Evolutionary conservation across 2,888 invertebrate genomes (phyloP).

Genomic region (Temnothorax unifasciatus): DNA sequence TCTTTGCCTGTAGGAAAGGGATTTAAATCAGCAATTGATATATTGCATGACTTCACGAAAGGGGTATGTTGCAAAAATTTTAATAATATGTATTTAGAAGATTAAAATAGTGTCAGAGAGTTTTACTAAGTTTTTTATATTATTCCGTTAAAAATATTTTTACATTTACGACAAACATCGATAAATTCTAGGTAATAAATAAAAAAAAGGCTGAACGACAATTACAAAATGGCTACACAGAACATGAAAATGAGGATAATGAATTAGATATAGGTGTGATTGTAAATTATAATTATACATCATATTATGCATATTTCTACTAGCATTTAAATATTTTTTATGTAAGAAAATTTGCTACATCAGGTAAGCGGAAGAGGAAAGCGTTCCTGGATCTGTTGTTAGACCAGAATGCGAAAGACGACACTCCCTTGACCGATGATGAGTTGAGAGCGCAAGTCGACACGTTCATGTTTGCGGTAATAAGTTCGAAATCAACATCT

Average conservation of each 20-base stretch:
- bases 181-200: constrained; percentile 72
- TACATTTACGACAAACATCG: background rate
- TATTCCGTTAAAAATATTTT: background rate
- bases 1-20: constrained; percentile 69
- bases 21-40: constrained; percentile 62
- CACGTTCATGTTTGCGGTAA: constrained; percentile 91
- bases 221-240: background rate
- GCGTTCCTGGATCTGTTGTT: constrained; percentile 91
- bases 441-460: constrained; percentile 91
- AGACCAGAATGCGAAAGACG: constrained; percentile 88
- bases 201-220: constrained; percentile 70
- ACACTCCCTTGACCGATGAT: constrained; percentile 88
- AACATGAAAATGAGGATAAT: background rate
- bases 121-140: background rate
- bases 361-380: constrained; percentile 87
- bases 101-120: background rate
- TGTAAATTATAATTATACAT: constrained; percentile 4
- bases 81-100: constrained; percentile 9
- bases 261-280: constrained; percentile 52
- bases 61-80: constrained; percentile 58
- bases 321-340: background rate
- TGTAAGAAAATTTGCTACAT: background rate
- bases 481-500: constrained; percentile 56
- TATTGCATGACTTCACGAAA: constrained; percentile 71
- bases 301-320: background rate